A percentile compares a stretch with the other conserved stretches of the same genome.
These are phyloP conservation scores for Neostethus bicornis DNA, from an alignment of 2,797 vertebrate genomes.

Conservation along the genomic window DNA sequence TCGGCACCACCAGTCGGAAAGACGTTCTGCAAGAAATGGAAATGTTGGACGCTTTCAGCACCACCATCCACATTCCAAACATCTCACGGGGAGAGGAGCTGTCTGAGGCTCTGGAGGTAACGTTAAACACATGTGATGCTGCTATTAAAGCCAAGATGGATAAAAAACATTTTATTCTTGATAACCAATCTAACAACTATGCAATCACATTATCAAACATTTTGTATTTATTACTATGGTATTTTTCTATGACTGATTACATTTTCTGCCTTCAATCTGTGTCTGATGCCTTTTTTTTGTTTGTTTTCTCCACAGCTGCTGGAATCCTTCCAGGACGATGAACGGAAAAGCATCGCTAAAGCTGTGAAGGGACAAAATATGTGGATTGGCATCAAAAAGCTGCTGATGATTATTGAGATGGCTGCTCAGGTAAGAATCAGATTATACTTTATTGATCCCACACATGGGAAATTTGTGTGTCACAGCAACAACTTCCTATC, in stretches of 20 bases:
- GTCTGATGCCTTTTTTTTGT: neutral
- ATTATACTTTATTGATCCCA: too few relatives aligned
- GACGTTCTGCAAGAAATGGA: constrained; percentile 97
- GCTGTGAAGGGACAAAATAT: constrained; percentile 84
- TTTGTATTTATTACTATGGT: neutral
- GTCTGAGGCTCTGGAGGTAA: constrained; percentile 90
- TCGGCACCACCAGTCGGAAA: constrained; percentile 94
- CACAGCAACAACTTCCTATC: too few relatives aligned
- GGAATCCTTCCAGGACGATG: constrained; percentile 90
- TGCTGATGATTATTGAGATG: constrained; percentile 98
- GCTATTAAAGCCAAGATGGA: neutral
- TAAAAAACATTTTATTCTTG: too few relatives aligned
- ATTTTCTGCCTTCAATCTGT: neutral
- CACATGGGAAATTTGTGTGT: too few relatives aligned
- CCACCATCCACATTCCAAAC: constrained; percentile 91
- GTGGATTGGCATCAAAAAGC: constrained; percentile 95
- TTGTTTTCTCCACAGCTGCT: constrained; percentile 79
- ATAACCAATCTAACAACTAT: too few relatives aligned
- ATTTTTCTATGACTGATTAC: neutral
- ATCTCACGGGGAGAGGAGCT: constrained; percentile 89
- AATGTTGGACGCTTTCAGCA: constrained; percentile 95
- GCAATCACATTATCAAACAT: neutral
- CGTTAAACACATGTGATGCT: neutral
- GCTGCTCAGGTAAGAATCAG: constrained; percentile 89
- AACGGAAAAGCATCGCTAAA: constrained; percentile 85